Conservation (phyloP, 2,888 invertebrate species). For the Epiblema foenella region DNA sequence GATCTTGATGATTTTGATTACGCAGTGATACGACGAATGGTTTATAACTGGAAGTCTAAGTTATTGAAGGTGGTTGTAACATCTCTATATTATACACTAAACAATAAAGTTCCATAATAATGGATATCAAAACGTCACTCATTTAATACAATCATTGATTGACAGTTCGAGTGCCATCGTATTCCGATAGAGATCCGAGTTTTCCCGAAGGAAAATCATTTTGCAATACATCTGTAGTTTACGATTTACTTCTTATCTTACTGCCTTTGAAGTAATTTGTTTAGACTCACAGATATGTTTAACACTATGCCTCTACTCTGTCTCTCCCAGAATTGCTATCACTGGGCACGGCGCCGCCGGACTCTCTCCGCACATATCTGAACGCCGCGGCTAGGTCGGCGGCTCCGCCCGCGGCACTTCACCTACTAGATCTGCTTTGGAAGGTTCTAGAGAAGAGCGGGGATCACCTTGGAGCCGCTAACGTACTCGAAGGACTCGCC, state of each 20-base stretch:
- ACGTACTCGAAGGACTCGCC: constrained; percentile 94
- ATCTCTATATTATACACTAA: too few species aligned
- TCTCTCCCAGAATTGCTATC: constrained; percentile 83
- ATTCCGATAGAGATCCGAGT: too few species aligned
- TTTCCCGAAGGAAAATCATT: too few species aligned
- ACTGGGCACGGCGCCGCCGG: constrained; percentile 87
- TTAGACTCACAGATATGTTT: neutral
- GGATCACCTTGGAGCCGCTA: constrained; percentile 96
- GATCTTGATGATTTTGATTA: too few species aligned
- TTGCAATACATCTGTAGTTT: too few species aligned
- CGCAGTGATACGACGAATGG: too few species aligned
- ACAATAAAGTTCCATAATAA: too few species aligned
- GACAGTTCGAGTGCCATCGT: too few species aligned
- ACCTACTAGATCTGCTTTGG: constrained; percentile 94
- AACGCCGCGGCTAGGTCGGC: constrained; percentile 83
- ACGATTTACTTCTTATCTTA: neutral
- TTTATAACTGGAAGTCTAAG: too few species aligned
- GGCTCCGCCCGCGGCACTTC: constrained; percentile 85
- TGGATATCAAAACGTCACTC: too few species aligned
- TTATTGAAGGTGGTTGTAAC: too few species aligned
- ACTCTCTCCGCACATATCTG: constrained; percentile 91
- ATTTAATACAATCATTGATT: too few species aligned
- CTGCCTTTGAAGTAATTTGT: neutral
- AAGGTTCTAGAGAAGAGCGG: constrained; percentile 97
- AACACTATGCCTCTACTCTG: neutral